Conservation (phyloP, 2,797 vertebrate species). For the Hemibagrus guttatus region DNA sequence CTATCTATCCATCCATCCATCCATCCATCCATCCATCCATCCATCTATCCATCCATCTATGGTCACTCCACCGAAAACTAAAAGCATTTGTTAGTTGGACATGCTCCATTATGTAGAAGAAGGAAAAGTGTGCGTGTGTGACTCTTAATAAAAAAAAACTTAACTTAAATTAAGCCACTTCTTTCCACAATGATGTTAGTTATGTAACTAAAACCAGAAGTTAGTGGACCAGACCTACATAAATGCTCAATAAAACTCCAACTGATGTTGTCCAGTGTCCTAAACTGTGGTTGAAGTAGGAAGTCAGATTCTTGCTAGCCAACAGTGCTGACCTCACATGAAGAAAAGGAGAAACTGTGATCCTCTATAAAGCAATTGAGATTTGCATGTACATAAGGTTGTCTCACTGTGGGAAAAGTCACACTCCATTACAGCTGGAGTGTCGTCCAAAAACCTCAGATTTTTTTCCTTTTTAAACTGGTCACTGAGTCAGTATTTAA, state of each 20-base stretch:
- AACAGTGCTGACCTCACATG: neutral
- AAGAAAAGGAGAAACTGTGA: neutral
- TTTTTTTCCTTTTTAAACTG: neutral
- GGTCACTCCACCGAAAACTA: neutral
- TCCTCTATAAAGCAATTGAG: neutral
- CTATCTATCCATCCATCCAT: too few relatives aligned
- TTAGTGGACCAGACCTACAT: neutral
- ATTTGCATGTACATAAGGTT: neutral
- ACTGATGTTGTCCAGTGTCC: neutral
- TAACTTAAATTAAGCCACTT: conserved; percentile 1
- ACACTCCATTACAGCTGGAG: neutral
- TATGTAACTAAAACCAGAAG: neutral
- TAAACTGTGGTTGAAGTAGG: neutral
- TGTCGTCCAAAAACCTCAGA: neutral
- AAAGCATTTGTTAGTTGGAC: neutral
- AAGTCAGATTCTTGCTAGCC: neutral
- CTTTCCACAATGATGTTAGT: neutral
- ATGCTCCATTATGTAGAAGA: neutral
- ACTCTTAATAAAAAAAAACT: neutral
- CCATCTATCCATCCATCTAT: neutral
- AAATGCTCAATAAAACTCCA: neutral
- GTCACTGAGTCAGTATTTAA: neutral
- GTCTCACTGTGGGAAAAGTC: neutral
- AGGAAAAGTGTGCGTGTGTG: neutral
- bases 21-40: too few relatives aligned